phyloP scores from a whole-genome alignment of 2,113 vertebrate species.

The Plotosus lineatus region DNA sequence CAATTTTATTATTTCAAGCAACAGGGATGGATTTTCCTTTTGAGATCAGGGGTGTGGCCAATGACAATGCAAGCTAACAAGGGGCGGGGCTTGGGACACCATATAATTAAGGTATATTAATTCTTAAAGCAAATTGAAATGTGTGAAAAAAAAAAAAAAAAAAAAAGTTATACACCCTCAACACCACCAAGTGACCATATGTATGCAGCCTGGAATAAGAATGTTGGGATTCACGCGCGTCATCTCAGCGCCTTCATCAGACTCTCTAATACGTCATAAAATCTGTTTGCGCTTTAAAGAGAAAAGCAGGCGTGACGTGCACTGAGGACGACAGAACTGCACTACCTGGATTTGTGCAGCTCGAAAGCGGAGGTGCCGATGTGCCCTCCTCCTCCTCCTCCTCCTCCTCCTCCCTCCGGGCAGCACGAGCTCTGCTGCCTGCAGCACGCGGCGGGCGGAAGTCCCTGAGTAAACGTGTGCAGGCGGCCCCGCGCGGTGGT shows the following conservation, averaged over 20 bases:
- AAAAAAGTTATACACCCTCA: not conserved
- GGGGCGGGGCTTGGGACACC: not conserved
- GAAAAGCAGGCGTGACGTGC: not conserved
- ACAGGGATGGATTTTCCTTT: not conserved
- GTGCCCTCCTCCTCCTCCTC: constrained; percentile 60
- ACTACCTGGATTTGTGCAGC: constrained; percentile 88
- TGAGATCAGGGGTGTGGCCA: not conserved
- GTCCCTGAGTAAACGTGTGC: constrained; percentile 93
- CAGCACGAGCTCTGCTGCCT: constrained; percentile 75
- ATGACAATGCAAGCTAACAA: not conserved
- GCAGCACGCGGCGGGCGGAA: constrained; percentile 80
- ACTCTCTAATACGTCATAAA: not conserved
- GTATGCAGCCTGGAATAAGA: not conserved
- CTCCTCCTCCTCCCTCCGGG: constrained; percentile 66
- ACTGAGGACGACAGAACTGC: no score
- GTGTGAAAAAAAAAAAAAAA: not conserved
- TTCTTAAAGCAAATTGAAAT: no score
- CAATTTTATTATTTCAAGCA: not conserved
- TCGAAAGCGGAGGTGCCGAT: constrained; percentile 79
- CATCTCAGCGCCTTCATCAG: not conserved
- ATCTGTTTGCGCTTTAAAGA: no score
- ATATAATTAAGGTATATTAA: no score
- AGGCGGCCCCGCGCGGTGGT: constrained; percentile 76
- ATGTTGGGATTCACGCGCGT: not conserved
- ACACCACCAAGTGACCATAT: not conserved